A percentile compares a stretch with the other conserved stretches of the same genome.
phyloP scores from a whole-genome alignment of 2,113 vertebrate genomes.

The Otus sunia region DNA sequence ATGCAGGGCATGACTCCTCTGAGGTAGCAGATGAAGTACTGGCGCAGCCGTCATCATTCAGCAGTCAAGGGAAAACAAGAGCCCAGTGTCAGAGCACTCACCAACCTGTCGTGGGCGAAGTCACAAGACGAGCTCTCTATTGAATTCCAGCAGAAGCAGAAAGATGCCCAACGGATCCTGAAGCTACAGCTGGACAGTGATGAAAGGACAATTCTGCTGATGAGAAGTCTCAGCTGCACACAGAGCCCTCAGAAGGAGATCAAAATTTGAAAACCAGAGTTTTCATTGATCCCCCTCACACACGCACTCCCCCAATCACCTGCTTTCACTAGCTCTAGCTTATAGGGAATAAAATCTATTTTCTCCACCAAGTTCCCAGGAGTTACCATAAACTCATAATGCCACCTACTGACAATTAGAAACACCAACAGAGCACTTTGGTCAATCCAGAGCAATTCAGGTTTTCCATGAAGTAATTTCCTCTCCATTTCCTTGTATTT shows the following conservation, averaged over 20 bases:
- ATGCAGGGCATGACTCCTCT: not conserved
- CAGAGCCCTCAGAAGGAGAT: not conserved
- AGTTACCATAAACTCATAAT: not conserved
- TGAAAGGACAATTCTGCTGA: not conserved
- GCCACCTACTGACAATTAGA: constrained; percentile 24
- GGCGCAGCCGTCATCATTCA: not conserved
- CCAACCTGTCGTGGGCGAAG: not conserved
- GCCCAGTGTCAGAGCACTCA: not conserved
- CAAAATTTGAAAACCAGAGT: not conserved
- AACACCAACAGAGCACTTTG: not conserved
- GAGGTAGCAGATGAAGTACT: not conserved
- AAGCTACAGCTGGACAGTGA: not conserved
- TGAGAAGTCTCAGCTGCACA: not conserved
- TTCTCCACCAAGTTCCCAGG: not conserved
- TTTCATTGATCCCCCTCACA: not conserved
- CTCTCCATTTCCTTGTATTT: constrained; percentile 37
- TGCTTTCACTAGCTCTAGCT: not conserved
- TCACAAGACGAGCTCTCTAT: not conserved
- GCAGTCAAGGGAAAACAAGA: not conserved
- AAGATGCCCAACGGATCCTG: not conserved
- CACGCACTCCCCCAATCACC: not conserved
- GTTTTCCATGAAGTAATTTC: constrained; percentile 31
- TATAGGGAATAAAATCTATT: not conserved
- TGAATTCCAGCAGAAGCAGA: not conserved
- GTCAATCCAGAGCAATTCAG: not conserved